Evolutionary conservation across 1,140 invertebrate species (phyloP), one percentile per base, ranked within the genome.

Genomic region (Brachionus rubens): DNA sequence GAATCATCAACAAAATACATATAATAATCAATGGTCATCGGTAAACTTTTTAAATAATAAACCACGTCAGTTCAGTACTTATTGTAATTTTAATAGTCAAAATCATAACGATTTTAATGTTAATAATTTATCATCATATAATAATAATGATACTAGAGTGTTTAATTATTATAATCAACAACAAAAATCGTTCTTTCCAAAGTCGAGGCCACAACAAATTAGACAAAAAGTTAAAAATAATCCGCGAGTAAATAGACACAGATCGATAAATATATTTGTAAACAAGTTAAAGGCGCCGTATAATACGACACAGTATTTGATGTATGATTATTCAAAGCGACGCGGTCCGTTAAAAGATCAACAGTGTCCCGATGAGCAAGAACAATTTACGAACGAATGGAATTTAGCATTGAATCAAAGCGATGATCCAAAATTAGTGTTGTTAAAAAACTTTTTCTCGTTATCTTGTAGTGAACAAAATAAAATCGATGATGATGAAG

Each of bases 241-340:
- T n/a, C n/a, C n/a, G n/a, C n/a, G n/a, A n/a, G n/a, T n/a, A 43
- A 65, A 28, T 9, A 65, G 30, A 41, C 21, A 65, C 10, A 41
- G 40, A 50, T 46, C 19, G 12, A 59, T 28, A 33, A 33, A 36
- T 9, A 59, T 59, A 36, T 19, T 12, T 59, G 54, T 59, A 14
- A 59, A 59, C 36, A 59, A 59, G 36, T 19, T 59, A 36, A 59
- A 30, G 40, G 68, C 68, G 16, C 68, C 68, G 19, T 72, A 72
- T 54, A 72, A 72, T 40, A 72, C 68, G 10, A 72, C 68, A 16
- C 68, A 72, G 24, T 72, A 72, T 41, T 21, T 72, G 24, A 72
- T 72, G 68, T 54, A 72, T 21, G 68, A 72, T 19, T 72, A 72
- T 54, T 72, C 46, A 36, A 72, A 72, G 68, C 43, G 68, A 1